Evolutionary conservation across 2,113 vertebrate genomes (phyloP).

Genomic region (Limanda limanda): DNA sequence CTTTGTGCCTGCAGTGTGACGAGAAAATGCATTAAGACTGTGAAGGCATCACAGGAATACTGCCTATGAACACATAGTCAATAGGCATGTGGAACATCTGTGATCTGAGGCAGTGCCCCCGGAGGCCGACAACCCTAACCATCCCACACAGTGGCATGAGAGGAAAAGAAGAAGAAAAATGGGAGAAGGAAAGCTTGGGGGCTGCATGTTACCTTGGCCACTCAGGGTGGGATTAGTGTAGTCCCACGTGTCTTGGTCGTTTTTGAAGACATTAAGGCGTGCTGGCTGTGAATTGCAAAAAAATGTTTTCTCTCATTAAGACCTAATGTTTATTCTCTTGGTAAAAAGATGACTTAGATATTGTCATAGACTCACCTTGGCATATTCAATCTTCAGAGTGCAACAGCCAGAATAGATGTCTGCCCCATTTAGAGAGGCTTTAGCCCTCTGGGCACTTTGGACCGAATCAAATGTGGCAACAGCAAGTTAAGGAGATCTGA

Average conservation of each 20-base stretch:
- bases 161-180: slow-evolving; percentile 61
- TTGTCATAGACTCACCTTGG: slow-evolving; percentile 84
- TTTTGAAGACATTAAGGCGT: slow-evolving; percentile 97
- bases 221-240: slow-evolving; percentile 95
- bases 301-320: background rate
- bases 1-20: slow-evolving; percentile 68
- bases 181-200: slow-evolving; percentile 12
- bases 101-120: slow-evolving; percentile 64
- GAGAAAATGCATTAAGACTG: slow-evolving; percentile 67
- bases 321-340: background rate
- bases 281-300: slow-evolving; percentile 84
- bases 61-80: slow-evolving; percentile 48
- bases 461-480: slow-evolving; percentile 90
- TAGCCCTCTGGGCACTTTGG: slow-evolving; percentile 95
- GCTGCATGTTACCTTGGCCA: slow-evolving; percentile 90
- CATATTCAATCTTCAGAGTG: slow-evolving; percentile 96
- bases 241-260: slow-evolving; percentile 98
- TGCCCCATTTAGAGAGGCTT: slow-evolving; percentile 94
- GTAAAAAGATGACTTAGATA: background rate
- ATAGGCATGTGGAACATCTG: slow-evolving; percentile 14
- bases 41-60: slow-evolving; percentile 67
- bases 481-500: slow-evolving; percentile 79
- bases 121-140: slow-evolving; percentile 64
- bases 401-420: slow-evolving; percentile 98
- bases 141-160: slow-evolving; percentile 85